phyloP scores from a whole-genome alignment of 2,113 vertebrate species.

The Strix uralensis region DNA sequence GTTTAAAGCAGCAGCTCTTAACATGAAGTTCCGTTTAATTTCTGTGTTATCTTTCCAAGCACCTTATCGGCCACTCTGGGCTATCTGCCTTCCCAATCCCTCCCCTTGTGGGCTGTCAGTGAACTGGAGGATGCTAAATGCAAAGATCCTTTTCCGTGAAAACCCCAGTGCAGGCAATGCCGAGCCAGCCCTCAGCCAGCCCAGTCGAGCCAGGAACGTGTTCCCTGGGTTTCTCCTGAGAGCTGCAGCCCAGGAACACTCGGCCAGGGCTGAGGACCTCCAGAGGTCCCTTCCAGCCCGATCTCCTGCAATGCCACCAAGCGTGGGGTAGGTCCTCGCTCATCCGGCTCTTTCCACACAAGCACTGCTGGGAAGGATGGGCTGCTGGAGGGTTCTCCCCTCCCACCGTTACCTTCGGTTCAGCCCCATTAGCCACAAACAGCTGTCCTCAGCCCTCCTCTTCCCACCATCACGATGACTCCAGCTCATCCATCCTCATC shows the following conservation, averaged over 20 bases:
- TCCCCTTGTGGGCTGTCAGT: background rate
- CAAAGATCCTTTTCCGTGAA: background rate
- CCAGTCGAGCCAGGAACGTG: rapidly evolving
- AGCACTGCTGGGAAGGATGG: rapidly evolving
- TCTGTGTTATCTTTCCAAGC: constrained; percentile 19
- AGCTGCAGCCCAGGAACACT: background rate
- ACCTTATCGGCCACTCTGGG: background rate
- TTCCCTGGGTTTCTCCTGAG: background rate
- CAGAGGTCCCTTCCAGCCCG: background rate
- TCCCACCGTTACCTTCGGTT: rapidly evolving
- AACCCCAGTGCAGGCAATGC: rapidly evolving
- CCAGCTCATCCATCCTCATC: background rate
- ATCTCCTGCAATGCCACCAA: background rate
- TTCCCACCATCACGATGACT: background rate
- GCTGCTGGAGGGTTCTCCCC: rapidly evolving
- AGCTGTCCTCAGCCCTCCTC: background rate
- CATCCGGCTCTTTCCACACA: background rate
- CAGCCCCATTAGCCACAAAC: rapidly evolving
- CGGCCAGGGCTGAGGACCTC: background rate
- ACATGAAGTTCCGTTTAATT: background rate
- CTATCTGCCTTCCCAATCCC: background rate
- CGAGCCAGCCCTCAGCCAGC: background rate
- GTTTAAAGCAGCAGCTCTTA: background rate
- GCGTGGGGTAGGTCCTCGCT: rapidly evolving
- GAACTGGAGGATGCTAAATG: background rate